Evolutionary conservation across 2,888 invertebrate species (phyloP), one percentile per base, ranked within the genome.

Genomic region (Acleris holmiana): DNA sequence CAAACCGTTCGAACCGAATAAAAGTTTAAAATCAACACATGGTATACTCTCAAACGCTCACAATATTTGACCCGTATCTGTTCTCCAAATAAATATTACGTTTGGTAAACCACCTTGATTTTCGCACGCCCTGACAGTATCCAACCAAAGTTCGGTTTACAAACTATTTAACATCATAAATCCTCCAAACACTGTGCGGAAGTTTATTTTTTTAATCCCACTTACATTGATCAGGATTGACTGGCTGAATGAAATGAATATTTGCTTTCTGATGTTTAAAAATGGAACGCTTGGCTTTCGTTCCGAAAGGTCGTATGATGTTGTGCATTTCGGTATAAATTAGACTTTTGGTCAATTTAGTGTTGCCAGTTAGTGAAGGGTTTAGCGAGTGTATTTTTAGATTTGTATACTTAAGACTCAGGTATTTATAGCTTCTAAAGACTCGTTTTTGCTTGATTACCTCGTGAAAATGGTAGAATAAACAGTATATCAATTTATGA

Each of bases 181-280:
- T 61, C 53, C 18, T 25, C 10, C 17, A 17, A 44, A 55, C 44
- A 41, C 21, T 2, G n/a, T 41, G 19, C 41, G 25, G 25, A 19
- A 46, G 60, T 61, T 61, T 61, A 53, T 61, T 61, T 61, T 44
- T 35, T 46, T 35, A 18, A 35, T 35, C 60, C 23, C 5, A 49
- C 49, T 55, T 35, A 53, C 57, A 58, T 61, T 53, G 51, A 61
- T 47, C 60, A 15, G 19, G 44, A 61, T 51, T 51, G 19, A 61
- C 61, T 61, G 61, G 48, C 53, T 40, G 48, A 55, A 40, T 47
- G 54, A 61, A 61, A 54, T 23, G 54, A 55, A 55, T 61, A 61
- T 61, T 61, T 61, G 61, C 54, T 55, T 61, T 55, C 21, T 40
- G 53, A 40, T 47, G 60, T 61, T 61, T 61, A 55, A 61, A 61